phyloP scores from a whole-genome alignment of 2,113 vertebrate genomes.

The Oncorhynchus gorbuscha region DNA sequence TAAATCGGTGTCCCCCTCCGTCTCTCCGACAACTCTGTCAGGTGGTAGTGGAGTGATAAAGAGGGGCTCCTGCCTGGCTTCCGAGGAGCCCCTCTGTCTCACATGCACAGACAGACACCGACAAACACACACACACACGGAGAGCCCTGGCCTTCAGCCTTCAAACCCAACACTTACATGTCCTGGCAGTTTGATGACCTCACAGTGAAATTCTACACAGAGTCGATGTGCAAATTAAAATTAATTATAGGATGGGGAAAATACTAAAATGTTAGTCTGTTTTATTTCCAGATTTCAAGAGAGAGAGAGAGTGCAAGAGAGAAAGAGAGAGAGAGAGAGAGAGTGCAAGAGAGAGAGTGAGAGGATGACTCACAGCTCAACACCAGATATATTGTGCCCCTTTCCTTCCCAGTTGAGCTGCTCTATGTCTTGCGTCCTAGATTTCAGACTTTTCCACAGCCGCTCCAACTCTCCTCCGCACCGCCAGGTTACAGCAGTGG shows the following conservation, averaged over 20 bases:
- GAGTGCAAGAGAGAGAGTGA: slow-evolving; percentile 1
- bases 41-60: not conserved
- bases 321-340: not conserved
- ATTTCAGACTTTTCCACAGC: slow-evolving; percentile 17
- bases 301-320: not conserved
- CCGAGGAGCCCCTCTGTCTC: not conserved
- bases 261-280: not conserved
- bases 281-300: slow-evolving; percentile 1
- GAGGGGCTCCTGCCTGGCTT: not conserved
- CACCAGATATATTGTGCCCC: slow-evolving; percentile 20
- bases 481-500: slow-evolving; percentile 1
- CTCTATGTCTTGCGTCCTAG: slow-evolving; percentile 23
- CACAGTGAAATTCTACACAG: too few species aligned
- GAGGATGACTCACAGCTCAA: not conserved
- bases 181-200: too few species aligned
- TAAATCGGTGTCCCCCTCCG: slow-evolving; percentile 14
- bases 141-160: not conserved
- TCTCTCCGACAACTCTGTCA: slow-evolving; percentile 5
- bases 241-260: too few species aligned
- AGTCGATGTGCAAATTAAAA: too few species aligned
- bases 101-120: not conserved
- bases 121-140: not conserved
- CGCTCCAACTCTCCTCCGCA: not conserved
- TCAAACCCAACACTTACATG: too few species aligned
- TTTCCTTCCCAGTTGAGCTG: slow-evolving; percentile 15